A percentile compares a stretch with the other conserved stretches of the same genome.
phyloP scores from a whole-genome alignment of 2,888 invertebrate genomes.

The Drosophila nigricruria region DNA sequence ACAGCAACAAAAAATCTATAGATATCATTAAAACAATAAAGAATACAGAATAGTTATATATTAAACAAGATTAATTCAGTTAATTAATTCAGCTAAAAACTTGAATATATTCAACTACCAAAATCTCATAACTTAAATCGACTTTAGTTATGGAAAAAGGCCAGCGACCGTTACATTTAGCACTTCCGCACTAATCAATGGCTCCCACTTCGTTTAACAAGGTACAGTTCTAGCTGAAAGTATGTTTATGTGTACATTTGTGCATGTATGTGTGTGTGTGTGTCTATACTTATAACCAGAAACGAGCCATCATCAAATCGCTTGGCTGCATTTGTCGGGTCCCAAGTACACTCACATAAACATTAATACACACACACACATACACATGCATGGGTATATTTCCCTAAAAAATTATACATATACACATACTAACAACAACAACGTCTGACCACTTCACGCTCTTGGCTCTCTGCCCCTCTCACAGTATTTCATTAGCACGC shows the following conservation, averaged over 20 bases:
- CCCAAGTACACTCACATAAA: constrained; percentile 20
- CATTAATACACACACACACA: constrained; percentile 1
- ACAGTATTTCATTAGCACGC: constrained; percentile 6
- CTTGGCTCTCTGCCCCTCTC: constrained; percentile 19
- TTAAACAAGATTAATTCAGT: too few species aligned
- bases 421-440: constrained; percentile 21
- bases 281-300: constrained; percentile 24
- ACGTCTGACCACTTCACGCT: constrained; percentile 52
- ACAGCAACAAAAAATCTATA: not conserved
- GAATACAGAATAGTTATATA: too few species aligned
- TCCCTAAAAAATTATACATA: constrained; percentile 40
- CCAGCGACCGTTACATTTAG: constrained; percentile 41
- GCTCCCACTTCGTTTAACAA: constrained; percentile 17
- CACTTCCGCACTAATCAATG: constrained; percentile 49
- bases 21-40: not conserved
- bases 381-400: constrained; percentile 35
- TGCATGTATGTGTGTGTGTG: not conserved
- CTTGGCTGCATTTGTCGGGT: constrained; percentile 55
- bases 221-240: constrained; percentile 52
- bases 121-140: not conserved
- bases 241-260: constrained; percentile 6
- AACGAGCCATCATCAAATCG: constrained; percentile 40
- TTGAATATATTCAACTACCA: not conserved
- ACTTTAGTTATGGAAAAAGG: constrained; percentile 6
- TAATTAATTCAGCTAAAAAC: not conserved